Base-by-base conservation (phyloP, 2,888 invertebrate species). In the Cataglyphis rosenhaueri region DNA sequence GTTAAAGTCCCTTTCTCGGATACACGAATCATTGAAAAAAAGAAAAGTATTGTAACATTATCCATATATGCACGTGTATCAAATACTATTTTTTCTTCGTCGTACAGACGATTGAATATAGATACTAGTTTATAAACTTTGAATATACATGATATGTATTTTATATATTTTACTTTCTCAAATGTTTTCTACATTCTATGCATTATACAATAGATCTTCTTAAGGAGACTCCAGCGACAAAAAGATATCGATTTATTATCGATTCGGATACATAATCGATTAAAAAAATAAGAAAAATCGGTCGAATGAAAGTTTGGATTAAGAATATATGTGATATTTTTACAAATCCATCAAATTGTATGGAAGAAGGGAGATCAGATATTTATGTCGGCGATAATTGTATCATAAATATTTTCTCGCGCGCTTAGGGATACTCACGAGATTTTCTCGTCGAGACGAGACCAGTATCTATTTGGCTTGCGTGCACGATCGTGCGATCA, bases 1-100 rank as follows among this genome's bases (percentile, higher is more conserved):
- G 15, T 76, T n/a, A 41, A 65, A 55, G 44, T 44, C 18, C 10
- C 32, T 78, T 18, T 41, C 32, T 4, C 32, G 1, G 21, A n/a
- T 75, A 48, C 25, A 66, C 21, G 68, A 76, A 32, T 12, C 59
- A 25, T 71, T 71, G 35, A 59, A 68, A 76, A 59, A 48, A 48
- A 1, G 5, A 48, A 18, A 48, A 48, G 32, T 32, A 0, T 32
- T 59, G 25, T 59, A 59, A 78, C 71, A 29, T 78, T 59, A 59
- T 21, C 71, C 44, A 32, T 15, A 35, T 41, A 9, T 74, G 21
- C 41, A 68, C 55, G 78, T 70, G 71, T 59, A 78, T 44, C 32
- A 41, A 78, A 70, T 78, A 71, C 71, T 79, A 79, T 79, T 79
- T 79, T 71, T 79, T 59, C 44, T 44, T 44, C 59, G 25, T 55